Base-by-base conservation (phyloP, 2,888 invertebrate species). In the Eupeodes luniger region DNA sequence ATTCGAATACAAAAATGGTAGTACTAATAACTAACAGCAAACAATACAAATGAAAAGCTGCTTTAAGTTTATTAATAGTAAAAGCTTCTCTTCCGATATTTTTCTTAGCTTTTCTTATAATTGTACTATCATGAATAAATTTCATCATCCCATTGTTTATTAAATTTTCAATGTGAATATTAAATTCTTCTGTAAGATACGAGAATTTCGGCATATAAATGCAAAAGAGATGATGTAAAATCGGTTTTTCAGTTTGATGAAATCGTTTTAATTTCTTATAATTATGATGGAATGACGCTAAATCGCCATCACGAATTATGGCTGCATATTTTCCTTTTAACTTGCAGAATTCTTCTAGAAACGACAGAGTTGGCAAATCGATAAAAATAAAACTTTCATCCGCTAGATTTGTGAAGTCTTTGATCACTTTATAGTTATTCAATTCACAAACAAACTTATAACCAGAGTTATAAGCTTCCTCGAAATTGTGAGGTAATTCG, bases 141-240 rank as follows among this genome's bases (percentile, higher is more conserved):
- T 40, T 14, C 61, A 61, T 61, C 4, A n/a, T 14, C 40, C 61
- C 61, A 36, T 61, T 14, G n/a, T 16, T 61, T n/a, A 61, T n/a
- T 4, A 64, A 14, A 16, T 12, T 64, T 47, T 64, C 16, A 19
- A 64, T 64, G 1, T 44, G 64, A 16, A 16, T 4, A 44, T 64
- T 47, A 19, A 64, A 19, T 19, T 47, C 44, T 1, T 64, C 44
- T 12, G 64, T 64, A 3, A 64, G 12, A 47, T 19, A 47, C 1
- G 64, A 64, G 16, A 64, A 64, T 6, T 64, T 64, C 1, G 44
- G 40, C 44, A 64, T 5, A 16, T 64, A 64, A 16, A 64, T 16
- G 10, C 64, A 64, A 44, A 64, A 3, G 1, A 44, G 3, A 16
- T 64, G 16, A 5, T 47, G 5, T 19, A 36, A 47, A 12, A 64